Evolutionary conservation across 2,888 invertebrate genomes (phyloP).

Genomic region (Sinentomon sp.): DNA sequence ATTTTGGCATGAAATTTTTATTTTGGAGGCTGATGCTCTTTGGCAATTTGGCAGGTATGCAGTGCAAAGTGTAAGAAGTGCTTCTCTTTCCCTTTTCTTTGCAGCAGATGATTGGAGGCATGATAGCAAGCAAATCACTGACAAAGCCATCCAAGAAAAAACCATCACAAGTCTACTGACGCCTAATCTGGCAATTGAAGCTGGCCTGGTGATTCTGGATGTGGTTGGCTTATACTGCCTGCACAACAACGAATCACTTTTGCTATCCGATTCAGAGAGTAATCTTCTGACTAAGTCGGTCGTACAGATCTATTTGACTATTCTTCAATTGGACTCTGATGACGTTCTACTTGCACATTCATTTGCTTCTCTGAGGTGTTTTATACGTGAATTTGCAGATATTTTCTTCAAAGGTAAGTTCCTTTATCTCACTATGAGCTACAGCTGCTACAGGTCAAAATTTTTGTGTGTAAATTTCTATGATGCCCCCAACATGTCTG

Average conservation of each 20-base stretch:
- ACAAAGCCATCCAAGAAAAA: too few relatives aligned
- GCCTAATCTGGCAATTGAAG: slow-evolving; percentile 62
- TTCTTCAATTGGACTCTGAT: slow-evolving; percentile 66
- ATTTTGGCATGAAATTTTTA: too few relatives aligned
- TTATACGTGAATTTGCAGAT: slow-evolving; percentile 64
- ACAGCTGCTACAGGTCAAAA: too few relatives aligned
- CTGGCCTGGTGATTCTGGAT: slow-evolving; percentile 63
- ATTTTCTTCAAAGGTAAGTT: slow-evolving; percentile 46
- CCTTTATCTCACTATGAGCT: too few relatives aligned
- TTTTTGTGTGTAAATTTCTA: too few relatives aligned
- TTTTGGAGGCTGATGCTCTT: too few relatives aligned
- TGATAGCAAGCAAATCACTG: too few relatives aligned
- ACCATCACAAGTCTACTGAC: too few relatives aligned
- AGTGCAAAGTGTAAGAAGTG: too few relatives aligned
- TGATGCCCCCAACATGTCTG: too few relatives aligned
- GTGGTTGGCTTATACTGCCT: slow-evolving; percentile 58
- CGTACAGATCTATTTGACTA: slow-evolving; percentile 58
- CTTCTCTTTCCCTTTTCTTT: slow-evolving; percentile 1
- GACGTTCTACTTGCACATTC: slow-evolving; percentile 69
- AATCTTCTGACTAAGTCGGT: slow-evolving; percentile 51
- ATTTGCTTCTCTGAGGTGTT: slow-evolving; percentile 68
- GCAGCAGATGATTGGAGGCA: too few relatives aligned
- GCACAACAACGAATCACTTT: slow-evolving; percentile 29
- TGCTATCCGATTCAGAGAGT: slow-evolving; percentile 32
- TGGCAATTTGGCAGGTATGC: too few relatives aligned